Evolutionary conservation across 2,113 vertebrate species (phyloP), one percentile per base, ranked within the genome.

Genomic region (Heteronetta atricapilla): DNA sequence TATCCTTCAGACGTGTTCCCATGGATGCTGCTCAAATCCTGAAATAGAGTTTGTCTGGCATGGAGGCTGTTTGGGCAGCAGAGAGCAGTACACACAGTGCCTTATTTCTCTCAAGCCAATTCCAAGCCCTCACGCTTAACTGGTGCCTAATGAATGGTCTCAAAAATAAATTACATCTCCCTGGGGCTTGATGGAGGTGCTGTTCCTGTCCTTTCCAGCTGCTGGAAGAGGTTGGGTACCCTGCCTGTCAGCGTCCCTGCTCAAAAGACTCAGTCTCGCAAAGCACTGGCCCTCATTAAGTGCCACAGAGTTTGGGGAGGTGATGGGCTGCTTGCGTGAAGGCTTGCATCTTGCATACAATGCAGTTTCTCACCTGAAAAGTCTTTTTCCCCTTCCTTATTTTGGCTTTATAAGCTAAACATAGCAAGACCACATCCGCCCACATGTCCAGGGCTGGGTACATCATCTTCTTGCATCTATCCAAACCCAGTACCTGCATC

Each of bases 81-180:
- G 31, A 74, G 22, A 56, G 5, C 3, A 4, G 15, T 13, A 36
- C 2, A 0, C 1, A 1, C 13, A 18, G 7, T 63, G 10, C 42
- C 23, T 81, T 23, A 8, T 13, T 44, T 88, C 28, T 50, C 33
- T 55, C 2, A 1, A 91, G 48, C 25, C 36, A 26, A 3, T 68
- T 60, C 69, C 46, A 82, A 79, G 34, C 11, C 70, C 34, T 82
- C 29, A 38, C 0, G 1, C 33, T 63, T 40, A 60, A 60, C 68
- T 8, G 31, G 21, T 70, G 9, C 44, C 18, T 82, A 31, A 55
- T 33, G 25, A 36, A 46, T 14, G 13, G 3, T 40, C 59, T 53
- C 62, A 58, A 88, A 91, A 62, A 2, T 5, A 89, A 63, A 82
- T 4, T 42, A 34, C 6, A 23, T 28, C 72, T 77, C 28, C 18